Conservation (phyloP, 2,888 invertebrate genomes). For the Hirtodrosophila trivittata region DNA sequence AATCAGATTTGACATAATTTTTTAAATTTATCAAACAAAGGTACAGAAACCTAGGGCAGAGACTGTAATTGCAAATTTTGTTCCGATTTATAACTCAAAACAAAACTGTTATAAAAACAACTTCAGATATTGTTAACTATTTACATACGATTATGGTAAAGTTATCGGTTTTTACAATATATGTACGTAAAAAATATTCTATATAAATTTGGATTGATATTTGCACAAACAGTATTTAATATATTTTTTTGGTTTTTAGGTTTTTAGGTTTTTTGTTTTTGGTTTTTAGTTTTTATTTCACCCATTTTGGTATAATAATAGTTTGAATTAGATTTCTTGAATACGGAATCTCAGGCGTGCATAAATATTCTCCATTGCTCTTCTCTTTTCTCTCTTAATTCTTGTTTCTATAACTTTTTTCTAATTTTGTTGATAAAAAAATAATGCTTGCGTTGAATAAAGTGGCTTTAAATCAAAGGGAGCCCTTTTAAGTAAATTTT, state of each 20-base stretch:
- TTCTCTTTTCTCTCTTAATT: constrained; percentile 16
- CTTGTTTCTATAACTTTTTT: no score
- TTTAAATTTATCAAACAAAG: constrained; percentile 54
- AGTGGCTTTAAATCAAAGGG: constrained; percentile 59
- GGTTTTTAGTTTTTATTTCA: constrained; percentile 36
- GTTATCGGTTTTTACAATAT: constrained; percentile 61
- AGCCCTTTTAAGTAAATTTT: constrained; percentile 52
- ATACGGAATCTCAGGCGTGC: constrained; percentile 66
- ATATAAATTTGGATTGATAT: constrained; percentile 70
- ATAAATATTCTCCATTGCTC: constrained; percentile 36
- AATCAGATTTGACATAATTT: constrained; percentile 61
- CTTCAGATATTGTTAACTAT: constrained; percentile 61
- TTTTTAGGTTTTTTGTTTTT: constrained; percentile 36
- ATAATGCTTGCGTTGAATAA: constrained; percentile 42
- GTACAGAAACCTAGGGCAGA: constrained; percentile 38
- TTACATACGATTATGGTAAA: constrained; percentile 64
- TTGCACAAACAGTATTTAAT: constrained; percentile 51
- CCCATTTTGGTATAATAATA: constrained; percentile 50
- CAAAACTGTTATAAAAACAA: constrained; percentile 39
- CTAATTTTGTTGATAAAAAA: constrained; percentile 34
- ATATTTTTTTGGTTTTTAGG: constrained; percentile 22
- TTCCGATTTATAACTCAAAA: constrained; percentile 28
- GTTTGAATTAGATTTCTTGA: constrained; percentile 50
- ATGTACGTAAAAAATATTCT: constrained; percentile 70
- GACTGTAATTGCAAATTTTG: constrained; percentile 23